Percentiles rank a stretch among this genome's conserved stretches.
Evolutionary conservation across 2,888 invertebrate genomes (phyloP).

Genomic region (Gymnoscelis rufifasciata): DNA sequence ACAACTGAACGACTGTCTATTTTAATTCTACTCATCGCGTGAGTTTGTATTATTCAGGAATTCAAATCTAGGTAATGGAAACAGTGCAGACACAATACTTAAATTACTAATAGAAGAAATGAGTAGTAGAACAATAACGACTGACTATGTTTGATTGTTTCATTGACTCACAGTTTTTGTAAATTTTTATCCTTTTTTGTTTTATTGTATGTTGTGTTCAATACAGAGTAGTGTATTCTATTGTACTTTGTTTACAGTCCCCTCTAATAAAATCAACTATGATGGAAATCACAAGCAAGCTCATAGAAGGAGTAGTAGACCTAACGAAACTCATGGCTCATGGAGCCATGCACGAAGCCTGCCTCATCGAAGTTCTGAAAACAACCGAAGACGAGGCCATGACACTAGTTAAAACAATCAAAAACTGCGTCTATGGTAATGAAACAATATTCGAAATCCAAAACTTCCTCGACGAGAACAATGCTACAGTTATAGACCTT

Average conservation of each 20-base stretch:
- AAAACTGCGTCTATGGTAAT: conserved; percentile 46
- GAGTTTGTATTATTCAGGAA: too few species aligned
- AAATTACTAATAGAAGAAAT: too few species aligned
- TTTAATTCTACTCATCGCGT: too few species aligned
- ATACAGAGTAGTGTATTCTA: too few species aligned
- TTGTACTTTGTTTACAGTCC: conserved; percentile 51
- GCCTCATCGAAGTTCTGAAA: conserved; percentile 67
- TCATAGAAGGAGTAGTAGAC: conserved; percentile 60
- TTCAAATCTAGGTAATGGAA: too few species aligned
- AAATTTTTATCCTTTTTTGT: too few species aligned
- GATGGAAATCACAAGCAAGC: conserved; percentile 63
- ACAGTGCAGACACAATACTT: too few species aligned
- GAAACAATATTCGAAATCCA: conserved; percentile 34
- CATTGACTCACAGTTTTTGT: too few species aligned
- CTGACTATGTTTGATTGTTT: too few species aligned
- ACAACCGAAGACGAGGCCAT: conserved; percentile 64
- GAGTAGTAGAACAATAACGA: too few species aligned
- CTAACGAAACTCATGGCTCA: conserved; percentile 69
- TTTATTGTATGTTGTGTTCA: too few species aligned
- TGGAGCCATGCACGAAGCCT: conserved; percentile 74
- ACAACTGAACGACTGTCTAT: too few species aligned
- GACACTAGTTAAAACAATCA: conserved; percentile 42
- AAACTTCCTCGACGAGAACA: conserved; percentile 47
- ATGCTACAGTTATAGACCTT: conserved; percentile 59
- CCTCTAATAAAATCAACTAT: conserved; percentile 62